Percentiles rank a stretch among this genome's conserved stretches.
phyloP scores from a whole-genome alignment of 2,113 vertebrate species.

The Willisornis vidua region DNA sequence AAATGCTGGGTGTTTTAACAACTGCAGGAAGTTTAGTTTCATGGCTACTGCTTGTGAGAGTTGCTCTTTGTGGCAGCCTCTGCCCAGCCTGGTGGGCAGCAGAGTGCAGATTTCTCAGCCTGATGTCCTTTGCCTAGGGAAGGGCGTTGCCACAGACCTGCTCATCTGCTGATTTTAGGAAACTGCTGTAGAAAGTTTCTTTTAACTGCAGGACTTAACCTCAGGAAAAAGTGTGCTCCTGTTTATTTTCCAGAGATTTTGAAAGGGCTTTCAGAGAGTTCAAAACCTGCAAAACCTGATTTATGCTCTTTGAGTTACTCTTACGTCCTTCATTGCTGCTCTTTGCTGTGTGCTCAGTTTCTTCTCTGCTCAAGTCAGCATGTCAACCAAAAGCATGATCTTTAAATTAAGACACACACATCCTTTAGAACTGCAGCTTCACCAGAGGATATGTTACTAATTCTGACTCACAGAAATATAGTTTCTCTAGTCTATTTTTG shows the following conservation, averaged over 20 bases:
- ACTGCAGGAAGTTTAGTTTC: not conserved
- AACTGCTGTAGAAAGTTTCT: not conserved
- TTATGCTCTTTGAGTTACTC: not conserved
- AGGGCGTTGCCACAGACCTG: not conserved
- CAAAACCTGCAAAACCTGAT: not conserved
- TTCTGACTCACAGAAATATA: not conserved
- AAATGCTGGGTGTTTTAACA: not conserved
- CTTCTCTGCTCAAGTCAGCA: not conserved
- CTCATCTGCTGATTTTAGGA: not conserved
- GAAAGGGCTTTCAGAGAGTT: not conserved
- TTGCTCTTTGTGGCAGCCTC: not conserved
- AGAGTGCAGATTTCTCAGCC: accelerated
- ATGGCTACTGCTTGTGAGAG: not conserved
- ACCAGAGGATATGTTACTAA: not conserved
- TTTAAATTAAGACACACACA: not conserved
- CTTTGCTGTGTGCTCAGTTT: not conserved
- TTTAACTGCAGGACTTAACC: not conserved
- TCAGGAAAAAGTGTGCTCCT: not conserved
- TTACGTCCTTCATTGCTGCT: not conserved
- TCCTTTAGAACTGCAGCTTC: not conserved
- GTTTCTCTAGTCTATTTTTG: not conserved
- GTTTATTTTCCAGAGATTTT: not conserved
- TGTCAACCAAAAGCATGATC: not conserved
- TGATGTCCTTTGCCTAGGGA: not conserved
- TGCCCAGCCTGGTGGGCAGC: not conserved